Percentiles rank a stretch among this genome's conserved stretches.
Evolutionary conservation across 2,797 vertebrate species (phyloP).

Genomic region (Australoheros facetus): DNA sequence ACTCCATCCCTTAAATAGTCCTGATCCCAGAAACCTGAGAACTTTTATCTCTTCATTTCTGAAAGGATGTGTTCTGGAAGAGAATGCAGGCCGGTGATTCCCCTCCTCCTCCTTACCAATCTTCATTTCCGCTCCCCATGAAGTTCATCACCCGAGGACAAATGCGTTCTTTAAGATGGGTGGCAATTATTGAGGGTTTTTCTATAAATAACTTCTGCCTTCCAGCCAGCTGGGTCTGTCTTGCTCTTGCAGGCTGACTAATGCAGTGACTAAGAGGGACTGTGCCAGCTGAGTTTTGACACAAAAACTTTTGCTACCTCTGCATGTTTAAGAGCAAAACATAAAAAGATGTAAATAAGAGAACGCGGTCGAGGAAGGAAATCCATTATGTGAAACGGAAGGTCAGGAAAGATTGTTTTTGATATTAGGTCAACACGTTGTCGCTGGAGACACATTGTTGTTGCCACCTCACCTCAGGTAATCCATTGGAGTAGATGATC

Average conservation of each 20-base stretch:
- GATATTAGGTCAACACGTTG: rapidly evolving
- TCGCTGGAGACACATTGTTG: background rate
- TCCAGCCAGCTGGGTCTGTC: slow-evolving; percentile 35
- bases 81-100: slow-evolving; percentile 28
- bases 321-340: background rate
- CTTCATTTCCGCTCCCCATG: background rate
- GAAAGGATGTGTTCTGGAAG: slow-evolving; percentile 44
- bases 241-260: slow-evolving; percentile 4
- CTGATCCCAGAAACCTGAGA: slow-evolving; percentile 5
- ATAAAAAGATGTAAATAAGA: no score
- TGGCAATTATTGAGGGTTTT: slow-evolving; percentile 43
- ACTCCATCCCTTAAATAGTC: slow-evolving; percentile 55
- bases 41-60: slow-evolving; percentile 40
- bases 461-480: background rate
- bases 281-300: background rate
- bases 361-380: no score
- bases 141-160: slow-evolving; percentile 52
- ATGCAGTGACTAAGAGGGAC: background rate
- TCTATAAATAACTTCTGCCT: slow-evolving; percentile 69
- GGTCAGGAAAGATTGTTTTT: background rate
- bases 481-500: background rate
- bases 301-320: background rate
- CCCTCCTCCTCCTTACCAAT: background rate
- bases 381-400: background rate
- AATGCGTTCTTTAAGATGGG: slow-evolving; percentile 48